Evolutionary conservation across 2,113 vertebrate genomes (phyloP).

Genomic region (Paradoxurus hermaphroditus): DNA sequence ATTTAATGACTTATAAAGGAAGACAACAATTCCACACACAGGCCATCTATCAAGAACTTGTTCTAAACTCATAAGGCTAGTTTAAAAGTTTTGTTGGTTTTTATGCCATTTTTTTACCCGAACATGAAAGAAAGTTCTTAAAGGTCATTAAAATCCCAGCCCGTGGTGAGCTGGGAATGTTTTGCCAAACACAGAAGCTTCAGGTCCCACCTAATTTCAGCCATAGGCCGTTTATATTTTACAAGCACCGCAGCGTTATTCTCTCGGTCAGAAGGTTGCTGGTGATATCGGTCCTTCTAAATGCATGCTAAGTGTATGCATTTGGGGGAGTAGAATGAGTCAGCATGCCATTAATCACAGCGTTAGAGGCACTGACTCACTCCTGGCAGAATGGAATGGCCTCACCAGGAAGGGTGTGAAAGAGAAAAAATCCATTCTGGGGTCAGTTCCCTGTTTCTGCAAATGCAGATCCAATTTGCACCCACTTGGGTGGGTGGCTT

Average conservation of each 20-base stretch:
- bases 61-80: constrained; percentile 38
- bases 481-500: background rate
- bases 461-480: constrained; percentile 31
- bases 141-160: constrained; percentile 9
- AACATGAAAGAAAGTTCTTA: constrained; percentile 5
- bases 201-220: background rate
- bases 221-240: background rate
- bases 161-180: background rate
- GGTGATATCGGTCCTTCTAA: constrained; percentile 1
- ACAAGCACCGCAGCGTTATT: constrained; percentile 6
- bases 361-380: constrained; percentile 68
- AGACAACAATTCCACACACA: constrained; percentile 64
- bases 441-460: constrained; percentile 21
- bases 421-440: constrained; percentile 33
- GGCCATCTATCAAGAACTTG: constrained; percentile 38
- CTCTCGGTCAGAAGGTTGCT: background rate
- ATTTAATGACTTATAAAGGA: constrained; percentile 67
- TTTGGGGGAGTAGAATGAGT: constrained; percentile 60
- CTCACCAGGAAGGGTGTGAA: constrained; percentile 42
- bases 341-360: constrained; percentile 65
- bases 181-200: background rate
- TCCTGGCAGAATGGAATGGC: constrained; percentile 22
- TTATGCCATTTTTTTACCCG: background rate
- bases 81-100: constrained; percentile 14
- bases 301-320: constrained; percentile 44